Percentiles rank a stretch among this genome's conserved stretches.
Conservation (phyloP, 1,140 invertebrate genomes). For the Drosophila arizonae region DNA sequence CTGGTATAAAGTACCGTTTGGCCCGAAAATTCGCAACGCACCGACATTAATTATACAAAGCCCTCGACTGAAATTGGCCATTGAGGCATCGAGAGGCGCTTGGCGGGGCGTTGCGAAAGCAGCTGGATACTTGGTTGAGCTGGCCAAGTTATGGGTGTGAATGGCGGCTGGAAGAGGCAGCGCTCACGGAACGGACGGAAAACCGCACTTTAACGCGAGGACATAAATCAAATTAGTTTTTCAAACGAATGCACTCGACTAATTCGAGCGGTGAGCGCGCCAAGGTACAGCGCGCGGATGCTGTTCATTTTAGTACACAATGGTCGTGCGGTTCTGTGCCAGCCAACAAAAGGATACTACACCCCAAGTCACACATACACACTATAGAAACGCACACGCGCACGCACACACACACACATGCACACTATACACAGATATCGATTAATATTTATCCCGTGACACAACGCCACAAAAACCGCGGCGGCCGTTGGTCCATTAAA, state of each 20-base stretch:
- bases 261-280: slow-evolving; percentile 63
- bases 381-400: slow-evolving; percentile 17
- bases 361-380: slow-evolving; percentile 28
- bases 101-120: slow-evolving; percentile 59
- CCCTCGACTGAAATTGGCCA: slow-evolving; percentile 1
- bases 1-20: neutral
- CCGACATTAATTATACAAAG: slow-evolving; percentile 38
- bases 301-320: slow-evolving; percentile 55
- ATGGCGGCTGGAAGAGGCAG: slow-evolving; percentile 45
- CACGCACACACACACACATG: slow-evolving; percentile 19
- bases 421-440: slow-evolving; percentile 47
- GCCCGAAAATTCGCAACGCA: neutral
- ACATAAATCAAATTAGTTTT: slow-evolving; percentile 82
- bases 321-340: slow-evolving; percentile 10
- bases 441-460: slow-evolving; percentile 72
- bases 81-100: slow-evolving; percentile 46
- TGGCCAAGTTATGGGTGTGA: slow-evolving; percentile 61
- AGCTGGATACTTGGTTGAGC: slow-evolving; percentile 44
- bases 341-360: slow-evolving; percentile 49
- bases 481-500: slow-evolving; percentile 70
- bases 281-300: slow-evolving; percentile 42
- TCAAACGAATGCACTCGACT: slow-evolving; percentile 77
- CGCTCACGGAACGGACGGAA: slow-evolving; percentile 28
- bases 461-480: slow-evolving; percentile 68
- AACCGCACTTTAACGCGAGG: slow-evolving; percentile 61